Evolutionary conservation across 1,140 invertebrate species (phyloP), one percentile per base, ranked within the genome.

Genomic region (Neodiprion fabricii): DNA sequence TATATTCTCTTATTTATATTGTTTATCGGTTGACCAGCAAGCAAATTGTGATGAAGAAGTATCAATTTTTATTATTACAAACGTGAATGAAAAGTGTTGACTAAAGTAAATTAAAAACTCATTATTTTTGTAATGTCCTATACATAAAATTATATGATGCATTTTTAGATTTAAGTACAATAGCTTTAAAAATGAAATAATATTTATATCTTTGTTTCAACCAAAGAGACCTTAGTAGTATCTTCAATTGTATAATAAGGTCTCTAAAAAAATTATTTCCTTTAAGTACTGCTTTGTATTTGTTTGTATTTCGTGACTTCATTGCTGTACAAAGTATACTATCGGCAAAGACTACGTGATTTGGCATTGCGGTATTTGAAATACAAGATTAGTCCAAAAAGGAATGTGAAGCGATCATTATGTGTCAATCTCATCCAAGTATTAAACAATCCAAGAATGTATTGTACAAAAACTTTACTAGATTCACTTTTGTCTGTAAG

Each of bases 101-200:
- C 14, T 23, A 21, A 17, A 69, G 23, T 23, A 12, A 12, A 5
- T 69, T 14, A 23, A 23, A 21, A 7, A 17, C 11, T 12, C 11
- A 11, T 69, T 47, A 69, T 69, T 23, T 47, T 69, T 47, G 11
- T 69, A 69, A 17, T 14, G 11, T 47, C 17, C 7, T 69, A 47
- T 69, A 14, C 8, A 21, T 47, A 69, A 7, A 11, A 23, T 47
- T 11, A 47, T 61, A 69, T 69, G 10, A 47, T 69, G 67, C 67
- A 69, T 23, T 69, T 69, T 69, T 69, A 69, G 10, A 69, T 69
- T 69, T 69, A 17, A 12, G 11, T 23, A 69, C 67, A 14, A 23
- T 21, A 69, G 53, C 53, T 61, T 61, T 61, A 61, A 61, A 7
- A 14, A 14, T 61, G 0, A 17, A 61, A 61, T 61, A 61, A 61